phyloP scores from a whole-genome alignment of 2,888 invertebrate species.

The Noctua janthina region DNA sequence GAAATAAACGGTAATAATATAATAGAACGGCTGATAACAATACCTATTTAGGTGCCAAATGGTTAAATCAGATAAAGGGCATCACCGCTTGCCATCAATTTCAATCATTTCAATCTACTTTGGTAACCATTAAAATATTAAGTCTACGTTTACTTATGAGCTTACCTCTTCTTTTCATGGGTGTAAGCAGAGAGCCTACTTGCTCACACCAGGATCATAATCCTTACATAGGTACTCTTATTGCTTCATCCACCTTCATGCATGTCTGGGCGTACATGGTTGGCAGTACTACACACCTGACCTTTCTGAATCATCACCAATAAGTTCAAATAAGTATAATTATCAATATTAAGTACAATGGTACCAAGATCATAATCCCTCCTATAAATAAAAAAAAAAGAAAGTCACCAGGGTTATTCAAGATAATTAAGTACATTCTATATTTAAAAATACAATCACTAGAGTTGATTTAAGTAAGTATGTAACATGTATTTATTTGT shows the following conservation, averaged over 20 bases:
- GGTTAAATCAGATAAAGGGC: conserved; percentile 9
- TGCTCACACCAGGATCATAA: background rate
- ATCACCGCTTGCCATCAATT: background rate
- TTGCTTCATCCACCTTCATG: background rate
- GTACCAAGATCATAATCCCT: background rate
- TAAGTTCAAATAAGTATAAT: background rate
- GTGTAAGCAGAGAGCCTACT: background rate
- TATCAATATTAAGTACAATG: background rate
- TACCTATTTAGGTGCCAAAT: background rate
- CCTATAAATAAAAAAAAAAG: background rate
- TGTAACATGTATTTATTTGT: background rate
- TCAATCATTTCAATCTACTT: background rate
- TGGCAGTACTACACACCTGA: background rate
- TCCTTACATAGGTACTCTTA: background rate
- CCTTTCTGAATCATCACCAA: background rate
- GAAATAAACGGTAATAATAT: background rate
- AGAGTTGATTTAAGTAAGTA: background rate
- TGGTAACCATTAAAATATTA: background rate
- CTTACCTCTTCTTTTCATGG: background rate
- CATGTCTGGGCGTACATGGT: background rate
- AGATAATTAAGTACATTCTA: background rate
- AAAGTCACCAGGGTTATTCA: background rate
- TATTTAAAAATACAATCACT: background rate
- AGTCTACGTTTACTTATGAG: background rate
- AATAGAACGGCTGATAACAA: conserved; percentile 1